phyloP scores from a whole-genome alignment of 2,888 invertebrate species.

The Cephonodes hylas region DNA sequence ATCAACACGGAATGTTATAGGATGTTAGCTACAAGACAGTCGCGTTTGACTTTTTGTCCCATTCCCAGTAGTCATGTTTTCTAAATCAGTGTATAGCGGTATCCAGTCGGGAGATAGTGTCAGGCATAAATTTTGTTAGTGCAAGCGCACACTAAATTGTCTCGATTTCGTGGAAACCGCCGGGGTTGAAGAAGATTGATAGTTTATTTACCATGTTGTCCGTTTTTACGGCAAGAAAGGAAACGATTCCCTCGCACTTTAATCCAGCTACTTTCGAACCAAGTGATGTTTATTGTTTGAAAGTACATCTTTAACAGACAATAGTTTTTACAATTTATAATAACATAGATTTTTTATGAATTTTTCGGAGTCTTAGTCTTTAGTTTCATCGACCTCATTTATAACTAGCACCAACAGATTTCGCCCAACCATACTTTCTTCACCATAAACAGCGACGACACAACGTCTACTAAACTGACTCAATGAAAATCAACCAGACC shows the following conservation, averaged over 20 bases:
- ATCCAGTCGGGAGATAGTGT: conserved; percentile 31
- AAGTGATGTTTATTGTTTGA: neutral
- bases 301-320: too few relatives aligned
- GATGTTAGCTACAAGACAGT: neutral
- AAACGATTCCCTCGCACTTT: neutral
- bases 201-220: conserved; percentile 20
- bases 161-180: conserved; percentile 29
- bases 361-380: neutral
- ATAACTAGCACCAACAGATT: neutral
- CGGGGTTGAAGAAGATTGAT: conserved; percentile 33
- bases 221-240: conserved; percentile 11
- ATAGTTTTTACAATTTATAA: too few relatives aligned
- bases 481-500: neutral
- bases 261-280: neutral
- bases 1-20: neutral
- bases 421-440: neutral
- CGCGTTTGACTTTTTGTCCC: neutral
- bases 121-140: conserved; percentile 42
- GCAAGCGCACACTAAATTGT: conserved; percentile 37
- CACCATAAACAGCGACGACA: neutral
- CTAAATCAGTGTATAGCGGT: conserved; percentile 9
- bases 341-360: too few relatives aligned
- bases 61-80: conserved; percentile 5
- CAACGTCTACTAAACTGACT: neutral
- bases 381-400: neutral